Evolutionary conservation across 2,797 vertebrate genomes (phyloP), one percentile per base, ranked within the genome.

Genomic region (Oophaga sylvatica): DNA sequence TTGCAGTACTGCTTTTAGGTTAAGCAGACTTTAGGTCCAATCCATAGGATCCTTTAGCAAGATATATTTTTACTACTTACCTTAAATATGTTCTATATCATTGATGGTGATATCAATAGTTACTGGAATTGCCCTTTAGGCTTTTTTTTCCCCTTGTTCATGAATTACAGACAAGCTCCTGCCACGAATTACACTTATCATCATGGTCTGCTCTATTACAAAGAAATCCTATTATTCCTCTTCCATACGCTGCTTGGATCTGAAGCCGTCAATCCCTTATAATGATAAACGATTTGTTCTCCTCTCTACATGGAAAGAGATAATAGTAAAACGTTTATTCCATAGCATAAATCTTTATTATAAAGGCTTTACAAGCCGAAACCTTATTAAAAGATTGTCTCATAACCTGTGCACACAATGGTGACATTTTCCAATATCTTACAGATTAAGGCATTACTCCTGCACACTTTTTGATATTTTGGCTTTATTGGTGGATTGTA

Each of bases 341-440:
- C 35, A 45, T 63, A 48, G 20, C 83, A 84, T 84, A 76, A 63
- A 76, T 84, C 71, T 84, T 76, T n/a, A 76, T 84, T 62, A 76
- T 63, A 75, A 26, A 62, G 56, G 17, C 20, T 84, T 75, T 26
- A n/a, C 20, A 17, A 62, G 19, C 10, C 59, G 6, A 60, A 75
- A 59, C 22, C 70, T 8, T 83, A 60, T 73, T 59, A 62, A 75
- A 71, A 75, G 35, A 20, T 26, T 26, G 6, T 2, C 48, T 22
- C 31, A 22, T 35, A 57, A 59, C 53, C 13, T 3, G 35, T 31
- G n/a, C 1, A 35, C 73, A 62, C 5, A 3, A 80, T 63, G 63
- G 29, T 35, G 53, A 19, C 31, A n/a, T 62, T 45, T 84, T 84
- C 15, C 29, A 76, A 84, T 76, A 75, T 84, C 15, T 83, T 73